Evolutionary conservation across 2,113 vertebrate genomes (phyloP).

Genomic region (Sialia sialis): DNA sequence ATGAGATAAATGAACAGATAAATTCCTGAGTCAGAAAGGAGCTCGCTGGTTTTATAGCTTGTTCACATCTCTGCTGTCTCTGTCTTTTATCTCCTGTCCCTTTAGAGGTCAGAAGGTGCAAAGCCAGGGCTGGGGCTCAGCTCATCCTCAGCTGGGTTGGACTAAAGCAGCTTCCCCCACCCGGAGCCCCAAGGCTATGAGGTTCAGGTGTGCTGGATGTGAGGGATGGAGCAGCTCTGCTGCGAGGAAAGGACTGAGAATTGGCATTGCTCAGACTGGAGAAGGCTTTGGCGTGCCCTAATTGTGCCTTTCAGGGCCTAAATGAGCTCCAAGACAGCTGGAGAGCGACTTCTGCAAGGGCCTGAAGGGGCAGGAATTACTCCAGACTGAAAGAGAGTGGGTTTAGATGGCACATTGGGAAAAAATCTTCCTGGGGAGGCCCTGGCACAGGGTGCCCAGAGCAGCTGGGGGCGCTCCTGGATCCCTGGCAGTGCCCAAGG

Average conservation of each 20-base stretch:
- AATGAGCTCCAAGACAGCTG: neutral
- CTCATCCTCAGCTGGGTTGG: neutral
- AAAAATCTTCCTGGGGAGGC: accelerated
- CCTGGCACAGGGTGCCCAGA: neutral
- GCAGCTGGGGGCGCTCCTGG: neutral
- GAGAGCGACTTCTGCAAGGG: neutral
- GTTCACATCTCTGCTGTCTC: accelerated
- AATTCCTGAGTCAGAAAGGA: neutral
- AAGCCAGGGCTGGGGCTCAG: neutral
- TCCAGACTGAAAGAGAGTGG: neutral
- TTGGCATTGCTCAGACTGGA: neutral
- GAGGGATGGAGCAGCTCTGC: neutral
- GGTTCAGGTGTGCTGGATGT: neutral
- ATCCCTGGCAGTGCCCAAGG: neutral
- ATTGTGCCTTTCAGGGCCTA: neutral
- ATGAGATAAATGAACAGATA: neutral
- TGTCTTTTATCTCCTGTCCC: neutral
- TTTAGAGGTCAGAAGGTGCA: neutral
- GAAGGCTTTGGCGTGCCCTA: accelerated
- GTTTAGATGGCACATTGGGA: neutral
- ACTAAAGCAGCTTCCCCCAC: accelerated
- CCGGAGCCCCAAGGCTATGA: accelerated
- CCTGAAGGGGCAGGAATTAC: neutral
- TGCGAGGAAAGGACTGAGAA: neutral
- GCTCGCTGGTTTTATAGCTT: neutral